Evolutionary conservation across 2,888 invertebrate genomes (phyloP).

Genomic region (Sepioteuthis lessoniana): DNA sequence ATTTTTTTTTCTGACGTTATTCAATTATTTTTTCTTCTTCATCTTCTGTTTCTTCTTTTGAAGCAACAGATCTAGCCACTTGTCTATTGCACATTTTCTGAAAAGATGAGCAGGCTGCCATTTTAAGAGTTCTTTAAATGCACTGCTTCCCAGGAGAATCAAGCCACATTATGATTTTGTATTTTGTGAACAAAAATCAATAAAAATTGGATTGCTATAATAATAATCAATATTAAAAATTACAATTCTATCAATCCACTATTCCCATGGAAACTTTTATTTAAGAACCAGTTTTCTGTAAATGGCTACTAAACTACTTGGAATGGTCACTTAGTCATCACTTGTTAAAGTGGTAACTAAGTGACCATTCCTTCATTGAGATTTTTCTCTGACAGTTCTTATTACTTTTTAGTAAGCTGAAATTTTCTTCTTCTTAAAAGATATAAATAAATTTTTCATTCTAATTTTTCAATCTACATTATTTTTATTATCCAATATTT

Average conservation of each 20-base stretch:
- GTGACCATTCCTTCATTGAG: too few species aligned
- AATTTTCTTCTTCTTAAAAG: too few species aligned
- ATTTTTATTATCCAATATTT: too few species aligned
- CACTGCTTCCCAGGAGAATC: not conserved
- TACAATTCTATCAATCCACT: not conserved
- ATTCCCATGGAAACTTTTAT: not conserved
- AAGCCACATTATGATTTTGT: slow-evolving; percentile 16
- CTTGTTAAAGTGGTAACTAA: too few species aligned
- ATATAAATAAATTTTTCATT: too few species aligned
- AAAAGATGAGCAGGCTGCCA: not conserved
- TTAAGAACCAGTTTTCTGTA: not conserved
- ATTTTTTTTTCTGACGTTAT: not conserved
- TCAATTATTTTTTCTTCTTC: not conserved
- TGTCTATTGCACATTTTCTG: not conserved
- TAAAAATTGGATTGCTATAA: slow-evolving; percentile 14
- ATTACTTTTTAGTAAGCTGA: too few species aligned
- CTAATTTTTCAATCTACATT: too few species aligned
- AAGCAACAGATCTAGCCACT: not conserved
- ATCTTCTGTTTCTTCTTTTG: not conserved
- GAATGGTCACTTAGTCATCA: not conserved
- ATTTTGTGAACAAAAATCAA: not conserved
- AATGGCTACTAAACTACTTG: not conserved
- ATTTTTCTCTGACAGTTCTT: too few species aligned
- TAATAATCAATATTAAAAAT: not conserved
- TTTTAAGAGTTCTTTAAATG: not conserved